Evolutionary conservation across 2,113 vertebrate species (phyloP).

Genomic region (Naja naja): DNA sequence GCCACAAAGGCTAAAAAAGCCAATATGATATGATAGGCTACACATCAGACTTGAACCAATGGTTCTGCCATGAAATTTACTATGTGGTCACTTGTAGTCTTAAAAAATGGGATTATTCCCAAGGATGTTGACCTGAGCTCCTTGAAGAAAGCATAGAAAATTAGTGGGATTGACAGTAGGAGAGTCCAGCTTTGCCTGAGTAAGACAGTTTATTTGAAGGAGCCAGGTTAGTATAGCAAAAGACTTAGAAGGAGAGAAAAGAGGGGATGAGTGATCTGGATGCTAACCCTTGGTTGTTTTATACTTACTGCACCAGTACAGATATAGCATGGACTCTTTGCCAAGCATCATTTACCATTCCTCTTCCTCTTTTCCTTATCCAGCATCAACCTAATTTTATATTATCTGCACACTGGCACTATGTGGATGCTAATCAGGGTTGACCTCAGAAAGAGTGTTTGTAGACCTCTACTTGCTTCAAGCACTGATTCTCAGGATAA

Average conservation of each 20-base stretch:
- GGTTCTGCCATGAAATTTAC: background rate
- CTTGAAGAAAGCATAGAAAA: background rate
- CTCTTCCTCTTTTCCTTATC: background rate
- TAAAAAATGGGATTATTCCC: background rate
- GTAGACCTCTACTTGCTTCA: background rate
- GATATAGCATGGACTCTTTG: background rate
- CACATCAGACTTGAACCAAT: background rate
- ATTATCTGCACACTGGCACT: background rate
- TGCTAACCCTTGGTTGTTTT: conserved; percentile 78
- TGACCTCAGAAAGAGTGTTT: background rate
- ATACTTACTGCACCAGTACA: conserved; percentile 66
- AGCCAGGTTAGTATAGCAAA: conserved; percentile 57
- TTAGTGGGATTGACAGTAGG: background rate
- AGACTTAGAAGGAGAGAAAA: conserved; percentile 56
- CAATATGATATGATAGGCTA: background rate
- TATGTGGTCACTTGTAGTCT: background rate
- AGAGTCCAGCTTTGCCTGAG: background rate
- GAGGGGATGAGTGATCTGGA: background rate
- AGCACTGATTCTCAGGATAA: background rate
- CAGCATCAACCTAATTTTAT: background rate
- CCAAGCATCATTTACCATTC: background rate
- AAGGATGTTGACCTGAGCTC: background rate
- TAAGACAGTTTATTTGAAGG: conserved; percentile 27
- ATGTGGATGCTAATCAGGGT: background rate
- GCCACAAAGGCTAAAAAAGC: background rate